A percentile compares a stretch with the other conserved stretches of the same genome.
phyloP scores from a whole-genome alignment of 2,888 invertebrate species.

The Dexiosoma caninum region DNA sequence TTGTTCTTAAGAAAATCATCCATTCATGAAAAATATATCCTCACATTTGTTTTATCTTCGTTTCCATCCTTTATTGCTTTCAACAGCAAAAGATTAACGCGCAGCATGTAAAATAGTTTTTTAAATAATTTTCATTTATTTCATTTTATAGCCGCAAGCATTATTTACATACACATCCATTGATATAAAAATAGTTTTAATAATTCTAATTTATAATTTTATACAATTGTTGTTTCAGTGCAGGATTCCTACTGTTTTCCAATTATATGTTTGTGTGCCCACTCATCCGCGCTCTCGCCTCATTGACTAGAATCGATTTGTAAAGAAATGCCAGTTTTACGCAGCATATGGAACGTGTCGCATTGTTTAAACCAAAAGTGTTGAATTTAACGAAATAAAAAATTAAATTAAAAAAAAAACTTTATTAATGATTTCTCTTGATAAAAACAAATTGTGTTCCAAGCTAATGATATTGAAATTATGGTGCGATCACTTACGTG shows the following conservation, averaged over 20 bases:
- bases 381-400: conserved; percentile 29
- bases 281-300: no score
- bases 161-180: conserved; percentile 1
- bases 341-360: conserved; percentile 31
- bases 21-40: neutral
- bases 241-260: conserved; percentile 48
- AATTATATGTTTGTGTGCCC: conserved; percentile 5
- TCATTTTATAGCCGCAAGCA: conserved; percentile 50
- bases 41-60: neutral
- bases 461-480: conserved; percentile 43
- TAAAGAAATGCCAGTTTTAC: conserved; percentile 7
- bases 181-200: conserved; percentile 39
- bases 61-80: neutral
- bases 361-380: conserved; percentile 21
- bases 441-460: conserved; percentile 21
- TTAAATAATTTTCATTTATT: neutral
- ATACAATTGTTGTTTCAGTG: neutral
- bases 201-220: conserved; percentile 17
- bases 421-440: conserved; percentile 27
- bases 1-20: neutral
- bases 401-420: no score
- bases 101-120: conserved; percentile 19
- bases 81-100: conserved; percentile 26
- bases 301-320: conserved; percentile 32
- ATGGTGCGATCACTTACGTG: conserved; percentile 26